Percentiles rank a stretch among this genome's conserved stretches.
phyloP scores from a whole-genome alignment of 1,140 invertebrate species.

The Hestina assimilis region DNA sequence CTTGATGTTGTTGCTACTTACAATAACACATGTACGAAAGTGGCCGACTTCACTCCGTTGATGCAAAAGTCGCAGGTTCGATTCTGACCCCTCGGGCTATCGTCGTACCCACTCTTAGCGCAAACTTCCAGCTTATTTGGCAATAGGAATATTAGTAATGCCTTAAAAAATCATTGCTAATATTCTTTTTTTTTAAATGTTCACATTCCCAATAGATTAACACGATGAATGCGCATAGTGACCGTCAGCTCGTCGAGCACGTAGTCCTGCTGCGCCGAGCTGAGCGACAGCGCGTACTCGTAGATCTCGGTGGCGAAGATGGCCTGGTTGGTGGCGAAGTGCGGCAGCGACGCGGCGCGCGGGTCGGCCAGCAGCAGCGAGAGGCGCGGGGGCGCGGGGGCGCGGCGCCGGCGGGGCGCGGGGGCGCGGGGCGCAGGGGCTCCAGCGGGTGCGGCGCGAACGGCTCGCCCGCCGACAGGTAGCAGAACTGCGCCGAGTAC shows the following conservation, averaged over 20 bases:
- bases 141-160: no score
- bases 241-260: slow-evolving; percentile 86
- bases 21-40: no score
- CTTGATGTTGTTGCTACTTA: no score
- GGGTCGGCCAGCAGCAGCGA: slow-evolving; percentile 89
- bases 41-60: no score
- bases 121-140: no score
- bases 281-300: slow-evolving; percentile 93
- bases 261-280: slow-evolving; percentile 79
- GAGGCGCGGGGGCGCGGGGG: slow-evolving; percentile 69
- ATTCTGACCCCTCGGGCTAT: no score
- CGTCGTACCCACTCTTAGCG: no score
- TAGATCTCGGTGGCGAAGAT: slow-evolving; percentile 97
- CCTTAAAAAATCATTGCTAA: no score
- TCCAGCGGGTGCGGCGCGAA: slow-evolving; percentile 80
- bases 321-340: slow-evolving; percentile 88
- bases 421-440: slow-evolving; percentile 17
- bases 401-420: background rate
- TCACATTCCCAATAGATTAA: no score
- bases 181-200: no score
- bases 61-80: no score
- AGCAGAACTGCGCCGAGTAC: slow-evolving; percentile 95
- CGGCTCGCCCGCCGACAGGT: slow-evolving; percentile 90
- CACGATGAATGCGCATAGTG: no score
- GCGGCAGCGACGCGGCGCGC: slow-evolving; percentile 69